Percentiles rank a stretch among this genome's conserved stretches.
phyloP scores from a whole-genome alignment of 2,888 invertebrate species.

The Argyra leucocephala region DNA sequence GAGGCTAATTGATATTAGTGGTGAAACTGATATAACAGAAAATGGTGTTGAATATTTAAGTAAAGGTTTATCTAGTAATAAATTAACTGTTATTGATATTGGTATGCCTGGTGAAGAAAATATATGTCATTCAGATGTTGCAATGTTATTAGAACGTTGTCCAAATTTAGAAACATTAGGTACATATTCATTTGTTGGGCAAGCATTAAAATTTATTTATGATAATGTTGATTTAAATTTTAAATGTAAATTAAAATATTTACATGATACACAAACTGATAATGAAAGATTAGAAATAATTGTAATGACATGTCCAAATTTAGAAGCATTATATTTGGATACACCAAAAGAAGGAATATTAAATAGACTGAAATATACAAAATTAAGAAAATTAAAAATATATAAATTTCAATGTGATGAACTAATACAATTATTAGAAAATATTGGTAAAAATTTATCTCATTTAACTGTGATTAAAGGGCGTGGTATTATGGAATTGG shows the following conservation, averaged over 20 bases:
- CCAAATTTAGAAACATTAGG: constrained; percentile 56
- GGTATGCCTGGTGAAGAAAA: constrained; percentile 62
- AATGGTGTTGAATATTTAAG: constrained; percentile 53
- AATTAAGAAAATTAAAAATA: constrained; percentile 51
- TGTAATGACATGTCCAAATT: constrained; percentile 50
- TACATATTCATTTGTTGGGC: constrained; percentile 60
- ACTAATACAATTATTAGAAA: constrained; percentile 49
- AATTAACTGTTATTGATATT: constrained; percentile 54
- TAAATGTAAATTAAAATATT: constrained; percentile 55
- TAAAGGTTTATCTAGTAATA: constrained; percentile 47
- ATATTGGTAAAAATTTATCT: constrained; percentile 47
- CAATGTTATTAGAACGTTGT: constrained; percentile 52
- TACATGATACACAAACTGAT: constrained; percentile 57
- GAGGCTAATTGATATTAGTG: constrained; percentile 57
- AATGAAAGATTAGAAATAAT: constrained; percentile 52
- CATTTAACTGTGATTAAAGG: constrained; percentile 53
- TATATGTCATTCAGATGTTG: constrained; percentile 56
- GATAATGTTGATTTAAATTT: constrained; percentile 49
- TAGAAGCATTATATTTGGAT: constrained; percentile 58
- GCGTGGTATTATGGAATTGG: constrained; percentile 50
- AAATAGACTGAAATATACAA: constrained; percentile 45
- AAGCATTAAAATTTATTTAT: constrained; percentile 50
- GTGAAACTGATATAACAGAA: constrained; percentile 59
- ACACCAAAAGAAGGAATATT: constrained; percentile 51
- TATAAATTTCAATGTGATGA: constrained; percentile 55